Percentiles rank a stretch among this genome's conserved stretches.
Evolutionary conservation across 2,797 vertebrate species (phyloP).

Genomic region (Syngnathus rostellatus): DNA sequence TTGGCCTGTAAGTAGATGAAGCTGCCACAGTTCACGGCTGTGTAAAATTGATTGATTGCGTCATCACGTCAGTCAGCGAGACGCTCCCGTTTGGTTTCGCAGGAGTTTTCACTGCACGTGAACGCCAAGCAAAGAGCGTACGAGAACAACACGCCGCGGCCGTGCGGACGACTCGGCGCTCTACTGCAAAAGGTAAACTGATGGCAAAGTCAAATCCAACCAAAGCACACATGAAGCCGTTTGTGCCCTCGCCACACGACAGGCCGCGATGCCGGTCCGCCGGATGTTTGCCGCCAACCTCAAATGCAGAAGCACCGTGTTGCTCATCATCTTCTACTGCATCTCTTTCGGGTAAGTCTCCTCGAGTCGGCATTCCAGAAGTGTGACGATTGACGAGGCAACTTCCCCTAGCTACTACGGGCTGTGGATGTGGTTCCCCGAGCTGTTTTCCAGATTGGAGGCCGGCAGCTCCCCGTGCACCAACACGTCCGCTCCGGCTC

Average conservation of each 20-base stretch:
- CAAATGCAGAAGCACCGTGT: slow-evolving; percentile 47
- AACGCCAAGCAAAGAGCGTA: slow-evolving; percentile 15
- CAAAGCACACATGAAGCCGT: not conserved
- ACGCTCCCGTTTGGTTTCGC: slow-evolving; percentile 7
- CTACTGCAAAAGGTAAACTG: slow-evolving; percentile 47
- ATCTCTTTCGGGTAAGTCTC: slow-evolving; percentile 71
- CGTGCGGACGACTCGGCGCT: not conserved
- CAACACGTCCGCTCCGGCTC: slow-evolving; percentile 31
- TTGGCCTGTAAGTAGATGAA: slow-evolving; percentile 50
- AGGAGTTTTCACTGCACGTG: slow-evolving; percentile 47
- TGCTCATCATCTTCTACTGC: slow-evolving; percentile 70
- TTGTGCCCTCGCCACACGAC: not conserved
- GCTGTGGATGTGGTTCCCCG: slow-evolving; percentile 77
- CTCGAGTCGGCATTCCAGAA: not conserved
- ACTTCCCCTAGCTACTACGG: slow-evolving; percentile 64
- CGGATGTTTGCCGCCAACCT: slow-evolving; percentile 52
- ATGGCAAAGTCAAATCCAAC: not conserved
- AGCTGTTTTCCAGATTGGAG: slow-evolving; percentile 62
- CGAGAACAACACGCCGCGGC: not conserved
- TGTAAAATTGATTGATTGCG: no score
- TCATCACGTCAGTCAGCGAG: not conserved
- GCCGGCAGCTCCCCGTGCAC: slow-evolving; percentile 60
- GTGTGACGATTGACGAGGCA: no score
- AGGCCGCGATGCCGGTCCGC: slow-evolving; percentile 53
- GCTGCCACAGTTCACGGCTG: no score